These are phyloP conservation scores for Stenchaetothrips biformis DNA, from an alignment of 2,888 invertebrate species.

Conservation along the genomic window DNA sequence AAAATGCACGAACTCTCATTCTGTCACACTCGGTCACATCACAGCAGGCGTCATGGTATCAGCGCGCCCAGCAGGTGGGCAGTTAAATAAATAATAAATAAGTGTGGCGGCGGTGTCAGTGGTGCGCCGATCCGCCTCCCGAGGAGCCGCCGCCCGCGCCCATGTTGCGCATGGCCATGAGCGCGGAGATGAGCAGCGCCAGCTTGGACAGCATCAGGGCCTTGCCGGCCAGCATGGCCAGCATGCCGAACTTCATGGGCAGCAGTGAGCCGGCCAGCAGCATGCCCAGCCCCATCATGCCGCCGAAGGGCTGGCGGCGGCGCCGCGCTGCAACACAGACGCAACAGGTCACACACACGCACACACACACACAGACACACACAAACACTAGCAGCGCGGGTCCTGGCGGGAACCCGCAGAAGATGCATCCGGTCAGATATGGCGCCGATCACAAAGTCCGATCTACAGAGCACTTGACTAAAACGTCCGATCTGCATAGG, in stretches of 20 bases:
- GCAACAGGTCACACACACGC: neutral
- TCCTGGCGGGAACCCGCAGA: no score
- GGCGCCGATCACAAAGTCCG: no score
- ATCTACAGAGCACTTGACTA: no score
- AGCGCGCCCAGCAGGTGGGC: no score
- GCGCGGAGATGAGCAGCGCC: constrained; percentile 33
- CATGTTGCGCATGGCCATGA: constrained; percentile 34
- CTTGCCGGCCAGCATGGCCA: constrained; percentile 35
- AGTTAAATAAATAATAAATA: constrained; percentile 21
- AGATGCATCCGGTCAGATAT: no score
- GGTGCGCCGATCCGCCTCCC: neutral
- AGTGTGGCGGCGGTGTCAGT: neutral
- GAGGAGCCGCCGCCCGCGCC: constrained; percentile 18
- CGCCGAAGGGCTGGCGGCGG: constrained; percentile 26
- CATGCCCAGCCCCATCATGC: constrained; percentile 33
- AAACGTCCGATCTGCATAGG: no score
- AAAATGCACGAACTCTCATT: neutral
- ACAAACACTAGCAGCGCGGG: no score
- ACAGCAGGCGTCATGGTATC: neutral
- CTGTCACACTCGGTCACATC: neutral
- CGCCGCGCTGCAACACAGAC: neutral
- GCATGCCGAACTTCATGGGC: constrained; percentile 35
- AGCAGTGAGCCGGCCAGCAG: constrained; percentile 34
- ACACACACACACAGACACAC: no score
- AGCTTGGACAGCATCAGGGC: constrained; percentile 35